phyloP scores from a whole-genome alignment of 2,888 invertebrate genomes.

The Dysmachus trigonus region DNA sequence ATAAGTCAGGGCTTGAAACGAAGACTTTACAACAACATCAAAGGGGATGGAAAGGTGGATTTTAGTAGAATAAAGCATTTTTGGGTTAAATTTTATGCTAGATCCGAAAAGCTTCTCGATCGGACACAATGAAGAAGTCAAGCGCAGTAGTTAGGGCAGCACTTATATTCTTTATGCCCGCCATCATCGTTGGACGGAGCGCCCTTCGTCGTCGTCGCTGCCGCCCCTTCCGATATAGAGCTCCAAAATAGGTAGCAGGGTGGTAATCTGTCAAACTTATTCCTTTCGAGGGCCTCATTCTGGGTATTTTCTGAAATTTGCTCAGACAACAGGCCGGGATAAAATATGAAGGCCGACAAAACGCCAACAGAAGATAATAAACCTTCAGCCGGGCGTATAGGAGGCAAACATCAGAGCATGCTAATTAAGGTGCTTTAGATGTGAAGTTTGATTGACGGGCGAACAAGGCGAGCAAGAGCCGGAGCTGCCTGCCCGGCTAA shows the following conservation, averaged over 20 bases:
- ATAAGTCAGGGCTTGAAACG: neutral
- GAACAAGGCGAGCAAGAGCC: neutral
- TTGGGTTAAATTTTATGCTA: neutral
- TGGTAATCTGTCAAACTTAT: neutral
- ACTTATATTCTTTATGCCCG: neutral
- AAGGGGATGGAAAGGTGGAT: neutral
- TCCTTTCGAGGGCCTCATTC: neutral
- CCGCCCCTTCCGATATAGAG: too few species aligned
- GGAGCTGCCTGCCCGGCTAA: neutral
- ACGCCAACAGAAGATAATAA: constrained; percentile 5
- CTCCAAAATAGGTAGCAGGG: neutral
- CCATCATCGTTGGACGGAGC: neutral
- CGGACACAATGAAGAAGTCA: neutral
- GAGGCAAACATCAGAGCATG: constrained; percentile 17
- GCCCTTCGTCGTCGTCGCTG: neutral
- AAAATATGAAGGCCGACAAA: neutral
- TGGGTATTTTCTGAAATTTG: neutral
- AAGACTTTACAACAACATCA: neutral
- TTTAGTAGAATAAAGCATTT: neutral
- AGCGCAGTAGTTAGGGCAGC: neutral
- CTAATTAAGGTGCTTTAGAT: constrained; percentile 21
- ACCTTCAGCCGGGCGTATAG: neutral
- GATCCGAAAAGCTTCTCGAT: neutral
- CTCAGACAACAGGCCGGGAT: neutral
- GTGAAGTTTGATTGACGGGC: constrained; percentile 18